Base-by-base conservation (phyloP, 2,888 invertebrate genomes). In the Copidosoma aretas region DNA sequence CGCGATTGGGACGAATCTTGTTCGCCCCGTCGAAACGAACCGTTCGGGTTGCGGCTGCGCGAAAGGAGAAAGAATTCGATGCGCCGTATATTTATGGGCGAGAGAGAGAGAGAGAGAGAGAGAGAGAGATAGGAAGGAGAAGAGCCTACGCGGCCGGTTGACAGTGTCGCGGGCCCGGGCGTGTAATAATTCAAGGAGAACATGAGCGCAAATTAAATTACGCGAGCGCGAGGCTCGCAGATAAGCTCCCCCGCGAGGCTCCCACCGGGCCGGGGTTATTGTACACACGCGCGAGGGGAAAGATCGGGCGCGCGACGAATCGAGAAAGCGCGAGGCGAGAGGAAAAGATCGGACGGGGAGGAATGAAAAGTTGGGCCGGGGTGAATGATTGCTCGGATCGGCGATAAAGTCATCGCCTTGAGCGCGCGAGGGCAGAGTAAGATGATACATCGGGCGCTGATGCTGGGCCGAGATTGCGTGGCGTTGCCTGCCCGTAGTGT, bases 391-490 rank as follows among this genome's bases (percentile, higher is more conserved):
- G 76, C 77, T 75, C 75, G 77, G 83, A 83, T 82, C 80, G 82
- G 81, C 78, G 83, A 83, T 84, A 84, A 83, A 84, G 82, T 83
- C 83, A 81, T 83, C 83, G 83, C 81, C 81, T 82, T 78, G 80
- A 79, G 80, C 79, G 49, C 52, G 51, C 39, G 58, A 10, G 25
- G 1, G 41, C 79, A 79, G 76, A 77, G 82, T 83, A 83, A 83
- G 82, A 83, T 84, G 82, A 84, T 83, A 82, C 83, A 84, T 83
- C 80, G 82, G 79, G 75, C 79, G 78, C 79, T 77, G 82, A 83
- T 83, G 79, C 75, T 74, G 76, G 71, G 75, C 69, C 76, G 75
- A 82, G 83, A 83, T 81, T 81, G 77, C 54, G 17, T 12, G 14
- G 43, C 43, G n/a, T n/a, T n/a, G n/a, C n/a, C n/a, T n/a, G n/a